phyloP scores from a whole-genome alignment of 2,797 vertebrate species.

The Cyclura pinguis region DNA sequence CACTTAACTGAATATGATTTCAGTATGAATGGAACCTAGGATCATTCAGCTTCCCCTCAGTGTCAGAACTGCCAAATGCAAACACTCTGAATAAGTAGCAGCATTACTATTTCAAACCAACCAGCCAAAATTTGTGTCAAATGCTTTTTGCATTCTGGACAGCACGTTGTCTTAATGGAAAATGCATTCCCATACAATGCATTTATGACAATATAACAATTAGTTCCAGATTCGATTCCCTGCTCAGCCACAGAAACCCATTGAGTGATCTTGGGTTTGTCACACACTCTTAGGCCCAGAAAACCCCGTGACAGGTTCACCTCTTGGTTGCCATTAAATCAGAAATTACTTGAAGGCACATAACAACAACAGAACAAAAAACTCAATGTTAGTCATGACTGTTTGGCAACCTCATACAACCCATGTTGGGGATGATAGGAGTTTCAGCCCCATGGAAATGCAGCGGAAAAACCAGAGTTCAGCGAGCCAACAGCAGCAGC shows the following conservation, averaged over 20 bases:
- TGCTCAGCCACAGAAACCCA: no score
- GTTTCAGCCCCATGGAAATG: no score
- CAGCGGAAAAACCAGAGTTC: no score
- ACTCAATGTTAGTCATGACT: neutral
- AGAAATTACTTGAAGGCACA: no score
- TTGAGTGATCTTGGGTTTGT: no score
- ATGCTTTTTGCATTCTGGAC: neutral
- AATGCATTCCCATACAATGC: neutral
- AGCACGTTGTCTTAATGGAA: neutral
- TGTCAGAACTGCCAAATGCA: neutral
- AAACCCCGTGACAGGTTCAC: no score
- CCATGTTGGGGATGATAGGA: no score
- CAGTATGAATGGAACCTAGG: neutral
- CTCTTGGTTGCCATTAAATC: no score
- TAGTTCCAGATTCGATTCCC: neutral
- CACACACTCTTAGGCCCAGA: no score
- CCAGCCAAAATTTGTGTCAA: neutral
- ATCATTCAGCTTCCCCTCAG: neutral
- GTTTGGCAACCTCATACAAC: neutral
- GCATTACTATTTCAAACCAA: slow-evolving; percentile 7
- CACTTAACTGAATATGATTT: slow-evolving; percentile 4
- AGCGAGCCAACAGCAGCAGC: no score
- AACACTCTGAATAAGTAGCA: neutral
- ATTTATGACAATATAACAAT: neutral
- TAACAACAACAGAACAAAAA: neutral